Percentiles rank a stretch among this genome's conserved stretches.
These are phyloP conservation scores for Plectropomus leopardus DNA, from an alignment of 2,113 vertebrate genomes.

Conservation along the genomic window DNA sequence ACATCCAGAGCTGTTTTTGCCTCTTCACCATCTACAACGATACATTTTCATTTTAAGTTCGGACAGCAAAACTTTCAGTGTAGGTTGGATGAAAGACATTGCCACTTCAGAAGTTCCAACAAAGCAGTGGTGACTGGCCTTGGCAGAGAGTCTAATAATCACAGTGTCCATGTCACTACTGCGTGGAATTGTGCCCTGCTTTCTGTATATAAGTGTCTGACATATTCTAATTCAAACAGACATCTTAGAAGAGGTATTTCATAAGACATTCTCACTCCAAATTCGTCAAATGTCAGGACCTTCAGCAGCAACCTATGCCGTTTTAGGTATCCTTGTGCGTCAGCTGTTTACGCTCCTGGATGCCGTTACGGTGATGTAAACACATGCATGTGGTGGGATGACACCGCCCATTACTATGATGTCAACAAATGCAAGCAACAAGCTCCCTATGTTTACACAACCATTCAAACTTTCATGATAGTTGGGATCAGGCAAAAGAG, in stretches of 20 bases:
- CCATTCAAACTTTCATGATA: no score
- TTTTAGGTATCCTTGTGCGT: no score
- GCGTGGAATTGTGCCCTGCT: constrained; percentile 7
- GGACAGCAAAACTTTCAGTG: constrained; percentile 19
- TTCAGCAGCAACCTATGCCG: no score
- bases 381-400: no score
- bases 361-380: no score
- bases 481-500: no score
- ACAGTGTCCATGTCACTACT: background rate
- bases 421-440: no score
- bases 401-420: no score
- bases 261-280: no score
- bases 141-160: background rate
- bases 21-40: background rate
- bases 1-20: background rate
- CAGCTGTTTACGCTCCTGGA: no score
- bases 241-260: background rate
- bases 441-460: no score
- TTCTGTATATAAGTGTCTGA: background rate
- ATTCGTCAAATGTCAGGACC: no score
- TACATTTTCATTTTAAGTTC: constrained; percentile 5
- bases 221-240: background rate
- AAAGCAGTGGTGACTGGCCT: background rate
- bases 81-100: constrained; percentile 14
- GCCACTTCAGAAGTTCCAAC: background rate